phyloP scores from a whole-genome alignment of 2,888 invertebrate genomes.

The Zygothrica quintamaculata region DNA sequence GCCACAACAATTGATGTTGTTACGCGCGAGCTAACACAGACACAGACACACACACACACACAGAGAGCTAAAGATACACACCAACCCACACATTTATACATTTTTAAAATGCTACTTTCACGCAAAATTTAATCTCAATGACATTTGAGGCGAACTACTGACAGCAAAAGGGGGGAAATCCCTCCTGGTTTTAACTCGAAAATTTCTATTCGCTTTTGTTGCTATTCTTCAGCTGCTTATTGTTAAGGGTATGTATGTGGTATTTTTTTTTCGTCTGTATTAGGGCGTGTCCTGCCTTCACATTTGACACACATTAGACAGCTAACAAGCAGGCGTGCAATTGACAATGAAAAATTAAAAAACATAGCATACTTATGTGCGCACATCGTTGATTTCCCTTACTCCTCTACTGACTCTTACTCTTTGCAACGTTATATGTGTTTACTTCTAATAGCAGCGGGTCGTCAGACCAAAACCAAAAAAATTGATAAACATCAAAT shows the following conservation, averaged over 20 bases:
- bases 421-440: too few relatives aligned
- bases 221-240: constrained; percentile 19
- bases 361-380: constrained; percentile 41
- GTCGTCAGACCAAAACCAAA: constrained; percentile 25
- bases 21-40: constrained; percentile 70
- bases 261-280: too few relatives aligned
- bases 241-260: constrained; percentile 7
- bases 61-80: too few relatives aligned
- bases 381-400: constrained; percentile 6
- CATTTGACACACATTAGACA: constrained; percentile 58
- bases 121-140: constrained; percentile 80
- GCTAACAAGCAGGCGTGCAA: constrained; percentile 63
- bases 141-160: constrained; percentile 74
- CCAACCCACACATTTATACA: constrained; percentile 38
- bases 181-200: constrained; percentile 8
- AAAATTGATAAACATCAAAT: constrained; percentile 72
- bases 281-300: constrained; percentile 25
- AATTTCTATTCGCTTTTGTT: constrained; percentile 18
- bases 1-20: constrained; percentile 55
- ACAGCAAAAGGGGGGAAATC: constrained; percentile 26
- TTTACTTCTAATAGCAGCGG: neutral
- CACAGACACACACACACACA: constrained; percentile 18
- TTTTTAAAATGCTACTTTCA: constrained; percentile 79
- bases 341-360: constrained; percentile 63
- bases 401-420: neutral